Percentiles rank a stretch among this genome's conserved stretches.
phyloP scores from a whole-genome alignment of 2,797 vertebrate genomes.

The Poecilia wingei region DNA sequence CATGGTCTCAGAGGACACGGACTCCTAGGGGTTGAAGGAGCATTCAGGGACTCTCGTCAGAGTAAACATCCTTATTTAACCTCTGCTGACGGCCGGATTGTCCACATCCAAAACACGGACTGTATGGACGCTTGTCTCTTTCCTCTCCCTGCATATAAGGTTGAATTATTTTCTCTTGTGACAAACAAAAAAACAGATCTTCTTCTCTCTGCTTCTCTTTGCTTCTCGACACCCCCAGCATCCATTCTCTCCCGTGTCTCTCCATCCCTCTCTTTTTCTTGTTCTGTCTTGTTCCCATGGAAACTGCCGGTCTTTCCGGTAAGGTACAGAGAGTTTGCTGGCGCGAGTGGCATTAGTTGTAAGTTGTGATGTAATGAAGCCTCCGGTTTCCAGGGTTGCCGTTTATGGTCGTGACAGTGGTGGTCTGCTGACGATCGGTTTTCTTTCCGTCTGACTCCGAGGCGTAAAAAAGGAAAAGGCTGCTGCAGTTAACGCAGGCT shows the following conservation, averaged over 20 bases:
- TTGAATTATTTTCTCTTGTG: conserved; percentile 17
- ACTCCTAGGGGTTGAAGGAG: conserved; percentile 45
- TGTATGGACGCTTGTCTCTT: conserved; percentile 20
- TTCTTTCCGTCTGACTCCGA: neutral
- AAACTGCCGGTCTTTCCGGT: conserved; percentile 81
- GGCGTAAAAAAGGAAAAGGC: neutral
- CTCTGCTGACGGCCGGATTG: conserved; percentile 17
- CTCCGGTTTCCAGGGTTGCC: conserved; percentile 59
- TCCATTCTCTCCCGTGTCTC: conserved; percentile 43
- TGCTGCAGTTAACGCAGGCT: neutral
- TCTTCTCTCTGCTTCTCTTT: conserved; percentile 18
- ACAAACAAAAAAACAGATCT: conserved; percentile 29
- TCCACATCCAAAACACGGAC: neutral
- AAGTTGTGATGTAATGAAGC: conserved; percentile 77
- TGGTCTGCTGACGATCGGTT: conserved; percentile 44
- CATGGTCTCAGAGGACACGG: conserved; percentile 35
- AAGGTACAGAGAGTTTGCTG: conserved; percentile 74
- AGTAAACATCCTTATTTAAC: conserved; percentile 55
- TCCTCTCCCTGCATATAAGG: conserved; percentile 36
- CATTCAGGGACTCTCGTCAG: conserved; percentile 39
- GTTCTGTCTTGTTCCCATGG: conserved; percentile 82
- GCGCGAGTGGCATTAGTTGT: conserved; percentile 64
- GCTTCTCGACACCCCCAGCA: conserved; percentile 42
- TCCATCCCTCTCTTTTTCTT: conserved; percentile 56
- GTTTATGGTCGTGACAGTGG: conserved; percentile 73